phyloP scores from a whole-genome alignment of 2,888 invertebrate genomes.

The Athalia cordata region DNA sequence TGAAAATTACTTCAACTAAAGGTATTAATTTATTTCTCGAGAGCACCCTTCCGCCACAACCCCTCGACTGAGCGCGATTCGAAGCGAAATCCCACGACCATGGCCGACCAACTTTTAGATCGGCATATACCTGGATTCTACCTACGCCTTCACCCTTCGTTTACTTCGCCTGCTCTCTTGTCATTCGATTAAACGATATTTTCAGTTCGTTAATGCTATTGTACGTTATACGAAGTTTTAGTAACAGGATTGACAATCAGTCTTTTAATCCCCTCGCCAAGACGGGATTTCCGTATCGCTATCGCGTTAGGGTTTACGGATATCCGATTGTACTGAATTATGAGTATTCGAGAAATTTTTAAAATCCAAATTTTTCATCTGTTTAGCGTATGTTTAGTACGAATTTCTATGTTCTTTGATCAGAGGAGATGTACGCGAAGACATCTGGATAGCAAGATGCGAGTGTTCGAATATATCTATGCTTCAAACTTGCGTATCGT shows the following conservation, averaged over 20 bases:
- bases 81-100: neutral
- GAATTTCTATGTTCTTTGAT: neutral
- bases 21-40: conserved; percentile 12
- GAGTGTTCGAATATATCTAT: no score
- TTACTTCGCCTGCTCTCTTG: conserved; percentile 28
- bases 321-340: neutral
- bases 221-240: conserved; percentile 14
- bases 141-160: conserved; percentile 37
- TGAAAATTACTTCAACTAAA: conserved; percentile 14
- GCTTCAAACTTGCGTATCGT: no score
- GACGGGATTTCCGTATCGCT: conserved; percentile 15
- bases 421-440: neutral
- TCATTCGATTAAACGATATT: conserved; percentile 40
- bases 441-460: no score
- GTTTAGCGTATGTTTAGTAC: no score
- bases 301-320: neutral
- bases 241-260: conserved; percentile 20
- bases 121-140: conserved; percentile 5
- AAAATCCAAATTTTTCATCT: no score
- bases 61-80: no score
- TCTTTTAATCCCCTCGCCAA: conserved; percentile 2
- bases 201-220: conserved; percentile 34
- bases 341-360: neutral
- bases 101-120: neutral
- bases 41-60: neutral